These are phyloP conservation scores for Cephus spinipes DNA, from an alignment of 2,888 invertebrate species.

Conservation along the genomic window DNA sequence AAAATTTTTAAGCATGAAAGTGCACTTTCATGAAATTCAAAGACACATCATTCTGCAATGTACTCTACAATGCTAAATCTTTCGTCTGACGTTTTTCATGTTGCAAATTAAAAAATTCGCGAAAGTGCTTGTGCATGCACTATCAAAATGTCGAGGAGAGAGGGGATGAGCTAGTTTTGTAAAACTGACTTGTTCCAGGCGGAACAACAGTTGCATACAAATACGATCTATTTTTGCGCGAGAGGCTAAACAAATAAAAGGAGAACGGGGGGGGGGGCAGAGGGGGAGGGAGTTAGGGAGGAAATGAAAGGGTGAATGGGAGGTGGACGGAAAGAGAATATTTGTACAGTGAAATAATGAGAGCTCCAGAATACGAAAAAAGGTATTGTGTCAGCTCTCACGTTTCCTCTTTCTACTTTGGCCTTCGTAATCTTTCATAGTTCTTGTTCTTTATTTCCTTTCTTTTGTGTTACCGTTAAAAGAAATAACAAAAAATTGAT, in stretches of 20 bases:
- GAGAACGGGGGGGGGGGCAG: not conserved
- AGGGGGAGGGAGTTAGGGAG: not conserved
- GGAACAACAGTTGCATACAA: constrained; percentile 63
- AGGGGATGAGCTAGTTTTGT: not conserved
- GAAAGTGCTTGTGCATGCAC: not conserved
- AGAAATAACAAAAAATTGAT: not conserved
- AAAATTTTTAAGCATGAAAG: constrained; percentile 4
- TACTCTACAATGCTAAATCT: not conserved
- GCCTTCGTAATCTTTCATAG: not conserved
- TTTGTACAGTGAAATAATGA: constrained; percentile 23
- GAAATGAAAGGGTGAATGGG: not conserved
- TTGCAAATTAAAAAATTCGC: not conserved
- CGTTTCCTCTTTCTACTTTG: not conserved
- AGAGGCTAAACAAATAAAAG: not conserved
- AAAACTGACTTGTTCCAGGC: constrained; percentile 68
- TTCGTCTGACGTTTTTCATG: not conserved
- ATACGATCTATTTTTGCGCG: constrained; percentile 1
- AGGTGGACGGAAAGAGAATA: constrained; percentile 2
- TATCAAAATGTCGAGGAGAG: not conserved
- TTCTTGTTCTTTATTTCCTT: constrained; percentile 10
- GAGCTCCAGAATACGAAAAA: constrained; percentile 13
- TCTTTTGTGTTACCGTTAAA: constrained; percentile 6
- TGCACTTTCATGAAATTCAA: not conserved
- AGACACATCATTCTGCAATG: not conserved
- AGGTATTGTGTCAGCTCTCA: constrained; percentile 16